A percentile compares a stretch with the other conserved stretches of the same genome.
Conservation (phyloP, 2,113 vertebrate species). For the Crocuta crocuta region DNA sequence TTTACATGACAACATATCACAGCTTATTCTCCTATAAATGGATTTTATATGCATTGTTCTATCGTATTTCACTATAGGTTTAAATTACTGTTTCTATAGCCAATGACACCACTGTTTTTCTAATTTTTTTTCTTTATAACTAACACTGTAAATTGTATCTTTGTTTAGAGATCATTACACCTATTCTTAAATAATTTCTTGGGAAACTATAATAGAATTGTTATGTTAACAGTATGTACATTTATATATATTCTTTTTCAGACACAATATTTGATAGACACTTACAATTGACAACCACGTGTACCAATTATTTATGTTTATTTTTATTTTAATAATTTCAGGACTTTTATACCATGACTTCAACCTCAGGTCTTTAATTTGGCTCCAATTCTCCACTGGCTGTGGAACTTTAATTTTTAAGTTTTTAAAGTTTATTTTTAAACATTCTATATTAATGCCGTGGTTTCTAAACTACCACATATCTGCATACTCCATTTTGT, state of each 20-base stretch:
- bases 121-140: neutral
- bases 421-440: neutral
- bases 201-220: neutral
- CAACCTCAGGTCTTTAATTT: neutral
- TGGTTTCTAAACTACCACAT: neutral
- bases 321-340: conserved; percentile 9
- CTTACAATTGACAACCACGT: neutral
- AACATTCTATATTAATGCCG: neutral
- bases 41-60: conserved; percentile 23
- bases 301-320: neutral
- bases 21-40: neutral
- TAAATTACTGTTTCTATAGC: neutral
- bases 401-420: neutral
- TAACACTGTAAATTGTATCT: neutral
- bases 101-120: neutral
- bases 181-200: conserved; percentile 47
- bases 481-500: neutral
- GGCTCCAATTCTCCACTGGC: neutral
- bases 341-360: neutral
- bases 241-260: neutral
- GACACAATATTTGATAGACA: neutral
- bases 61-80: neutral
- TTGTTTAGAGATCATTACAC: neutral
- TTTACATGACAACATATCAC: neutral
- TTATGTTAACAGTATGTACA: neutral